phyloP scores from a whole-genome alignment of 2,113 vertebrate species.

The Willisornis vidua region DNA sequence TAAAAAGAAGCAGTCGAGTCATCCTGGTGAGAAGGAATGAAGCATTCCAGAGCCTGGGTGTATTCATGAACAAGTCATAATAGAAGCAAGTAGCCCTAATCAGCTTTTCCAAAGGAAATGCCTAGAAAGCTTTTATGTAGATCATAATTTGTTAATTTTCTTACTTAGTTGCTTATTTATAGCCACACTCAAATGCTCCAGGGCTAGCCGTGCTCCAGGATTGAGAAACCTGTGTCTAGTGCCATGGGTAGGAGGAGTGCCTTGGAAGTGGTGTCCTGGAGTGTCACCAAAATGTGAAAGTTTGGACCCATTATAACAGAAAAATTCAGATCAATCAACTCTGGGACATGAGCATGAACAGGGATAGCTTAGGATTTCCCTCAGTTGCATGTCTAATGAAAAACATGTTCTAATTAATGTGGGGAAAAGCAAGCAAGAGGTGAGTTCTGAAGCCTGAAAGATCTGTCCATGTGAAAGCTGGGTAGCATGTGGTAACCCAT shows the following conservation, averaged over 20 bases:
- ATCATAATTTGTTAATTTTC: constrained; percentile 34
- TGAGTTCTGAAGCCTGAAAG: neutral
- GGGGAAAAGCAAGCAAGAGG: neutral
- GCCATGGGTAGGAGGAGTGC: neutral
- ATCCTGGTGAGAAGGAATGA: neutral
- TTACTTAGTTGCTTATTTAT: constrained; percentile 42
- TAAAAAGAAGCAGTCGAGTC: neutral
- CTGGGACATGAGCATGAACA: neutral
- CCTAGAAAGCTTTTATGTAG: constrained; percentile 53
- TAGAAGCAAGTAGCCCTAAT: constrained; percentile 52
- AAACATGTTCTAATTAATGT: neutral
- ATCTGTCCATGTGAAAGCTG: neutral
- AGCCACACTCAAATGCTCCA: constrained; percentile 10
- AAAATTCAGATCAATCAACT: neutral
- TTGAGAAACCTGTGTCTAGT: constrained; percentile 12
- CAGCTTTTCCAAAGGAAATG: constrained; percentile 62
- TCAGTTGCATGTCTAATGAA: neutral
- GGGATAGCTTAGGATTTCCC: neutral
- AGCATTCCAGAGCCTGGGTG: neutral
- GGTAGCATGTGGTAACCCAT: neutral
- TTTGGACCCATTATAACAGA: neutral
- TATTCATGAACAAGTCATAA: neutral
- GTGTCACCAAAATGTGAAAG: neutral
- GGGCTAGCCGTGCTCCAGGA: neutral
- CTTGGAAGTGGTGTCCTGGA: neutral